These are phyloP conservation scores for Porphyrio hochstetteri DNA, from an alignment of 2,113 vertebrate species.

Conservation along the genomic window DNA sequence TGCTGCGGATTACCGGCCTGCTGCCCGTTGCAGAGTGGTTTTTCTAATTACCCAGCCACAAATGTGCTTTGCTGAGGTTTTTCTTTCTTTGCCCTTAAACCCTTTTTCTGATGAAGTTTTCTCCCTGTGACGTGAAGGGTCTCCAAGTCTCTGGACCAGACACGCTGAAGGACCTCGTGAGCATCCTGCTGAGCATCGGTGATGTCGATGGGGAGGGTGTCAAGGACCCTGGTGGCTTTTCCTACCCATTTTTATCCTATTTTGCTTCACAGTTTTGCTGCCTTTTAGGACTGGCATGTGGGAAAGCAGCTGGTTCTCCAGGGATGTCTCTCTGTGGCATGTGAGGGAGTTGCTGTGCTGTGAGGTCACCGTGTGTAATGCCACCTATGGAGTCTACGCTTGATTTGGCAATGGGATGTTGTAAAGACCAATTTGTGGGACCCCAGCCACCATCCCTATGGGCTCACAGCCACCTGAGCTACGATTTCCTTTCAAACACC, in stretches of 20 bases:
- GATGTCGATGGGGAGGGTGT: neutral
- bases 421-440: neutral
- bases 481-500: neutral
- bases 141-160: rapidly evolving
- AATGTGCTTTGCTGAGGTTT: neutral
- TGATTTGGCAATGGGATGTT: neutral
- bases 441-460: rapidly evolving
- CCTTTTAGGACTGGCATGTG: rapidly evolving
- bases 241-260: neutral
- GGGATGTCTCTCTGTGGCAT: rapidly evolving
- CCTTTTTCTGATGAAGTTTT: neutral
- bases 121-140: neutral
- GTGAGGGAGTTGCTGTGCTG: neutral
- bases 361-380: neutral
- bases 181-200: rapidly evolving
- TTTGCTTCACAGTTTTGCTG: neutral
- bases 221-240: neutral
- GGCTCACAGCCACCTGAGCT: neutral
- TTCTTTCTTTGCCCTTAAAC: neutral
- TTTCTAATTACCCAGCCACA: conserved; percentile 46
- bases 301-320: neutral
- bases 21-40: neutral
- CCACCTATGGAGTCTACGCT: neutral
- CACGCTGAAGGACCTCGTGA: rapidly evolving
- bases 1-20: neutral